Conservation (phyloP, 2,797 vertebrate genomes). For the Chelon auratus region DNA sequence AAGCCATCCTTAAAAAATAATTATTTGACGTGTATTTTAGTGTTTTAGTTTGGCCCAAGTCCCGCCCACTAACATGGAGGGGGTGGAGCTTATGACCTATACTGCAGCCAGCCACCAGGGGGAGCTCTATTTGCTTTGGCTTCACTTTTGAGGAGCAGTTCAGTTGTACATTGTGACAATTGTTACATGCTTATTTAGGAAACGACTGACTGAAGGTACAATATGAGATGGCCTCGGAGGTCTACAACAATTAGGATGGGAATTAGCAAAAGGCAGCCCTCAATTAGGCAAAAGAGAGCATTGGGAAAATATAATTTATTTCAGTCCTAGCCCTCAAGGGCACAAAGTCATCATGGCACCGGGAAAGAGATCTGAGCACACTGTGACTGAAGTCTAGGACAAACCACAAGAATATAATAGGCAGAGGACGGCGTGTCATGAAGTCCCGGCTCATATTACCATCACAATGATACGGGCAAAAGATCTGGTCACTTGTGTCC, state of each 20-base stretch:
- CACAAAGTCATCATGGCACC: conserved; percentile 12
- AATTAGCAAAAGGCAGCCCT: conserved; percentile 9
- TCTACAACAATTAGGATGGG: background rate
- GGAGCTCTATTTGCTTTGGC: no score
- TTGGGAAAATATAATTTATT: background rate
- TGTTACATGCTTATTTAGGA: background rate
- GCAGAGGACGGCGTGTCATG: conserved; percentile 39
- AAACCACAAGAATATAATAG: conserved; percentile 24
- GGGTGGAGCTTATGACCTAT: no score
- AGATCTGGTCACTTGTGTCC: conserved; percentile 58
- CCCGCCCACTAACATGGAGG: no score
- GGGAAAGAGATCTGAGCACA: conserved; percentile 12
- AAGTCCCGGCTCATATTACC: conserved; percentile 64
- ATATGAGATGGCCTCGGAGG: background rate
- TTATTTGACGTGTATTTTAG: no score
- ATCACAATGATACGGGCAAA: conserved; percentile 41
- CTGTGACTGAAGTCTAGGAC: conserved; percentile 33
- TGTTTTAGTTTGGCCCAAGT: no score
- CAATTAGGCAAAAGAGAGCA: conserved; percentile 8
- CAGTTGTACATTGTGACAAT: background rate
- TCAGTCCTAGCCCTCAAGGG: conserved; percentile 13
- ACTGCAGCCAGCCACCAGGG: no score
- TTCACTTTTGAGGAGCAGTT: no score
- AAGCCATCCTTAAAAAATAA: no score
- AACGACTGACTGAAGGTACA: background rate